Conservation (phyloP, 2,888 invertebrate species). For the Lysandra bellargus region DNA sequence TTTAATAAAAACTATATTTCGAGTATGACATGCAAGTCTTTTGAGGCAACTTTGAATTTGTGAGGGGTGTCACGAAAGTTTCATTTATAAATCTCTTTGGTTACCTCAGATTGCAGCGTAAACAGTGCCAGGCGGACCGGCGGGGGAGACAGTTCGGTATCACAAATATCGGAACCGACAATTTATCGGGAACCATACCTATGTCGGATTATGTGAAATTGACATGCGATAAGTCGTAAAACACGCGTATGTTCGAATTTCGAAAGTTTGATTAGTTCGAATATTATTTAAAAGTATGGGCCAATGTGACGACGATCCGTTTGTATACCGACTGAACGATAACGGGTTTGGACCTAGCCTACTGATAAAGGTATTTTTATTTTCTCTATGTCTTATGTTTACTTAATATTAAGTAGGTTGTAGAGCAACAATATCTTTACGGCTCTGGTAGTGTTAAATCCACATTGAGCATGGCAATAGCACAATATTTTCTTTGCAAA, state of each 20-base stretch:
- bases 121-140: conserved; percentile 31
- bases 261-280: background rate
- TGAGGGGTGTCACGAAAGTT: conserved; percentile 60
- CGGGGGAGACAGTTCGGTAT: conserved; percentile 33
- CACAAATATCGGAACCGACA: conserved; percentile 41
- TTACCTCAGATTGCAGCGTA: conserved; percentile 44
- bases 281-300: conserved; percentile 55
- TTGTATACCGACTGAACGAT: conserved; percentile 87
- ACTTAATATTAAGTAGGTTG: background rate
- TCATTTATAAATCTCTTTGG: conserved; percentile 65
- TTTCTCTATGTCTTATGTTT: background rate
- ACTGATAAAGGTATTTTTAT: conserved; percentile 82
- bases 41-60: conserved; percentile 23
- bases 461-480: no score
- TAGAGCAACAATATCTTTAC: no score
- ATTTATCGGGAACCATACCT: conserved; percentile 19
- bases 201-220: conserved; percentile 32
- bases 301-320: conserved; percentile 82
- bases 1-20: background rate
- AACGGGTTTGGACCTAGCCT: conserved; percentile 87
- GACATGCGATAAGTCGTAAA: conserved; percentile 37
- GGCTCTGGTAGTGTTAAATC: no score
- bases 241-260: conserved; percentile 27
- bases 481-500: no score
- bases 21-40: conserved; percentile 28